Conservation (phyloP, 2,797 vertebrate genomes). For the Centroberyx gerrardi region DNA sequence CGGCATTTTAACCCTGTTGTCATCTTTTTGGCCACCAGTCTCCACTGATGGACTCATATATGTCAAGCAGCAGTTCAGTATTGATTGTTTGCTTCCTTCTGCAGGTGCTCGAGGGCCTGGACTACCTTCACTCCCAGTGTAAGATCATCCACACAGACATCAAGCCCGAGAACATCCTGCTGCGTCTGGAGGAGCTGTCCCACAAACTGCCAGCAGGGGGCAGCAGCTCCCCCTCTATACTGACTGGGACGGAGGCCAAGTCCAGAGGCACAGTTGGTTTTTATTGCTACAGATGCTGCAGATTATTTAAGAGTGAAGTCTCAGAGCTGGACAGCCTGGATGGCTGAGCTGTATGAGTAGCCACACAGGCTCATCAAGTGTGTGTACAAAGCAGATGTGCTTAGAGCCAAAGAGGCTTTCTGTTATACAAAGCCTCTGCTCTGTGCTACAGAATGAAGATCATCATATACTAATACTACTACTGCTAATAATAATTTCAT, state of each 20-base stretch:
- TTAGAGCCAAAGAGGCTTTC: no score
- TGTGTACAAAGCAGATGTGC: no score
- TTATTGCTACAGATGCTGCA: conserved; percentile 18
- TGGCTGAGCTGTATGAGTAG: background rate
- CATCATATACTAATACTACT: no score
- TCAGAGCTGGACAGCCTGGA: background rate
- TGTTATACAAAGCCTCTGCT: no score
- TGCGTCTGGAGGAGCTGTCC: conserved; percentile 75
- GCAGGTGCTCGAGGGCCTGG: conserved; percentile 90
- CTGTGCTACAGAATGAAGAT: no score
- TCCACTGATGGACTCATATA: background rate
- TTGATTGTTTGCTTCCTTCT: background rate
- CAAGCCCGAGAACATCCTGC: conserved; percentile 91
- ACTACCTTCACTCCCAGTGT: conserved; percentile 89
- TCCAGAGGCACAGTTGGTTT: conserved; percentile 50
- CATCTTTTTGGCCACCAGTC: no score
- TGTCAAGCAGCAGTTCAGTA: no score
- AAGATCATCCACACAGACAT: conserved; percentile 91
- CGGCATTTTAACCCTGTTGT: no score
- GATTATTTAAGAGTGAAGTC: conserved; percentile 7
- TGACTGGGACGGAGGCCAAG: conserved; percentile 42
- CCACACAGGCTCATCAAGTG: background rate
- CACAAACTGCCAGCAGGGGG: conserved; percentile 65
- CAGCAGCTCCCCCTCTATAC: conserved; percentile 18
- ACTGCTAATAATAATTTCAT: no score